phyloP scores from a whole-genome alignment of 2,113 vertebrate species.

The Pteronura brasiliensis region DNA sequence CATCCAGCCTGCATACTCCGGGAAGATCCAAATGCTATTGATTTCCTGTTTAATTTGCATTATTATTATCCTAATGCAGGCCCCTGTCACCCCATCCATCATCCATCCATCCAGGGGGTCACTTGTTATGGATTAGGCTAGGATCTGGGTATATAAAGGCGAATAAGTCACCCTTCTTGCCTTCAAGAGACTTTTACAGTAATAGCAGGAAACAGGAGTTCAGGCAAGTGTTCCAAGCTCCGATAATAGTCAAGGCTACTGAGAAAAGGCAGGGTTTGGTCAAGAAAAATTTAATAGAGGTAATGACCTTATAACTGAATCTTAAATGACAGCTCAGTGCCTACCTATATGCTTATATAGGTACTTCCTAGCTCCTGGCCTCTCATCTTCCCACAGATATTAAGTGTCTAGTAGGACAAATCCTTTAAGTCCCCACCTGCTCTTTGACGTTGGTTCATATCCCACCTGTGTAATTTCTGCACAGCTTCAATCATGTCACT shows the following conservation, averaged over 20 bases:
- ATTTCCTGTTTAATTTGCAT: background rate
- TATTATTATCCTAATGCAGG: background rate
- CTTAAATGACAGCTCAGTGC: background rate
- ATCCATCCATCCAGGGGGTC: background rate
- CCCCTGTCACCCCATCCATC: background rate
- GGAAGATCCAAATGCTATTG: background rate
- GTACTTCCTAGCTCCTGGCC: background rate
- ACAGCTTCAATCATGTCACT: background rate
- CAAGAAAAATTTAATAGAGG: background rate
- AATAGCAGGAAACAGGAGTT: background rate
- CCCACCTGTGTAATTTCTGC: background rate
- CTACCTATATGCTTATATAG: background rate
- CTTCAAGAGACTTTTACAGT: background rate
- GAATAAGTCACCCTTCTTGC: background rate
- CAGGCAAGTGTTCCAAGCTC: background rate
- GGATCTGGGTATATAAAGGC: background rate
- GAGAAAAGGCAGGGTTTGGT: background rate
- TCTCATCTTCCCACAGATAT: background rate
- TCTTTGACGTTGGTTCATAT: background rate
- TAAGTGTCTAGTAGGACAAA: background rate
- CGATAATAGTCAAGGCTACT: background rate
- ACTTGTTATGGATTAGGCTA: background rate
- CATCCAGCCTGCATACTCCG: background rate
- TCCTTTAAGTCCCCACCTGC: background rate
- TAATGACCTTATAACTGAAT: background rate